Evolutionary conservation across 2,797 vertebrate species (phyloP).

Genomic region (Rhinichthys osculus): DNA sequence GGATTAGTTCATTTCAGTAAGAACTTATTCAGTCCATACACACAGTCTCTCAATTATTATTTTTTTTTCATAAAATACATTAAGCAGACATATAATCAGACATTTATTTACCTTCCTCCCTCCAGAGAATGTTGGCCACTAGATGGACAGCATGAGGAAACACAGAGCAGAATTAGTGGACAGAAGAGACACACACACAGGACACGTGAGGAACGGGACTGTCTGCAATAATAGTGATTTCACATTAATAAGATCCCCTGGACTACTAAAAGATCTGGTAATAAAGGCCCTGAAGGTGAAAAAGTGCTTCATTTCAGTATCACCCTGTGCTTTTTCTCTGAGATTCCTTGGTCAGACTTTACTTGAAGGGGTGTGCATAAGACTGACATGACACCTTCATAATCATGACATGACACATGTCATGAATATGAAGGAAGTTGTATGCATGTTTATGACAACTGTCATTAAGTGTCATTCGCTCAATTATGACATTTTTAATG

Average conservation of each 20-base stretch:
- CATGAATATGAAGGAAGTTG: too few relatives aligned
- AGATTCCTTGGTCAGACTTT: background rate
- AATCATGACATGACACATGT: too few relatives aligned
- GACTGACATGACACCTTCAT: too few relatives aligned
- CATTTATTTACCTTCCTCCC: slow-evolving; percentile 85
- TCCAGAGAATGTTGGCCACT: slow-evolving; percentile 91
- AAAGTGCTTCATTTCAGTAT: background rate
- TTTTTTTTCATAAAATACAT: background rate
- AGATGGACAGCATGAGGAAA: slow-evolving; percentile 38
- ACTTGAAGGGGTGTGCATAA: too few relatives aligned
- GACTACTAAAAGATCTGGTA: too few relatives aligned
- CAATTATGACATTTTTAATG: too few relatives aligned
- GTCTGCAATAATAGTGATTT: background rate
- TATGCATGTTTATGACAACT: too few relatives aligned
- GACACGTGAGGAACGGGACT: too few relatives aligned
- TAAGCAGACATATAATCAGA: background rate
- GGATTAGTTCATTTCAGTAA: background rate
- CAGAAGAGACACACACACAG: background rate
- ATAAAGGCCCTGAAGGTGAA: background rate
- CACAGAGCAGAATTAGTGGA: slow-evolving; percentile 27
- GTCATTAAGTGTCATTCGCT: too few relatives aligned
- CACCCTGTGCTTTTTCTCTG: background rate
- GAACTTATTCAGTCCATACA: background rate
- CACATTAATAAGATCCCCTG: background rate
- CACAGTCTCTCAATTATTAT: background rate